Percentiles rank a stretch among this genome's conserved stretches.
These are phyloP conservation scores for Galerucella nymphaeae DNA, from an alignment of 2,888 invertebrate genomes.

Conservation along the genomic window DNA sequence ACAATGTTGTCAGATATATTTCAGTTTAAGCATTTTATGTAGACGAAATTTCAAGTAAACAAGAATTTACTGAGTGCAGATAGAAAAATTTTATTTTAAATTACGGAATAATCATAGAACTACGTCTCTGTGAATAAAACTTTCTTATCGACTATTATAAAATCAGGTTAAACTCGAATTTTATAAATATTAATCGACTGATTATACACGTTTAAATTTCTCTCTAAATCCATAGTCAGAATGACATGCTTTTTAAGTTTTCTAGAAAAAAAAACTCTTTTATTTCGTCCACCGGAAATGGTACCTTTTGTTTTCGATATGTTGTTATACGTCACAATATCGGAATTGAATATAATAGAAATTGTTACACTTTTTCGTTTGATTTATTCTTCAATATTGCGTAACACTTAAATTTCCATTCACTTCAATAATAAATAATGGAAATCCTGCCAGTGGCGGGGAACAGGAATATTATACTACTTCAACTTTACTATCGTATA, in stretches of 20 bases:
- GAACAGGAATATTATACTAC: too few species aligned
- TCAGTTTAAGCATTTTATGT: too few species aligned
- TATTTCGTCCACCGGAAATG: background rate
- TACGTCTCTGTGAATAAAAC: background rate
- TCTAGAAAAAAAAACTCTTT: background rate
- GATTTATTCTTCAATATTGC: background rate
- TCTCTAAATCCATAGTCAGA: conserved; percentile 3
- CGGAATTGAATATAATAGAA: background rate
- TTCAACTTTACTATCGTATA: too few species aligned
- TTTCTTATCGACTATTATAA: conserved; percentile 2
- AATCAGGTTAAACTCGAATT: conserved; percentile 13
- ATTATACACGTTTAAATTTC: conserved; percentile 6
- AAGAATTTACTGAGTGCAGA: too few species aligned
- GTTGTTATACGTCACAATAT: background rate
- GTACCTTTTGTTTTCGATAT: background rate
- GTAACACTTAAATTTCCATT: background rate
- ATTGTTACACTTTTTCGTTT: background rate
- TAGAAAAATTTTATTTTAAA: too few species aligned
- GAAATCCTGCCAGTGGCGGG: too few species aligned
- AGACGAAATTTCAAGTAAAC: too few species aligned
- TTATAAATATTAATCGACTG: background rate
- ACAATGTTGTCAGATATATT: too few species aligned
- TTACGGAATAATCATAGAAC: background rate
- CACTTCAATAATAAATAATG: too few species aligned
- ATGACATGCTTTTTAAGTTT: conserved; percentile 1